Percentiles rank a stretch among this genome's conserved stretches.
Evolutionary conservation across 1,140 invertebrate genomes (phyloP).

Genomic region (Dinothrombium tinctorium): DNA sequence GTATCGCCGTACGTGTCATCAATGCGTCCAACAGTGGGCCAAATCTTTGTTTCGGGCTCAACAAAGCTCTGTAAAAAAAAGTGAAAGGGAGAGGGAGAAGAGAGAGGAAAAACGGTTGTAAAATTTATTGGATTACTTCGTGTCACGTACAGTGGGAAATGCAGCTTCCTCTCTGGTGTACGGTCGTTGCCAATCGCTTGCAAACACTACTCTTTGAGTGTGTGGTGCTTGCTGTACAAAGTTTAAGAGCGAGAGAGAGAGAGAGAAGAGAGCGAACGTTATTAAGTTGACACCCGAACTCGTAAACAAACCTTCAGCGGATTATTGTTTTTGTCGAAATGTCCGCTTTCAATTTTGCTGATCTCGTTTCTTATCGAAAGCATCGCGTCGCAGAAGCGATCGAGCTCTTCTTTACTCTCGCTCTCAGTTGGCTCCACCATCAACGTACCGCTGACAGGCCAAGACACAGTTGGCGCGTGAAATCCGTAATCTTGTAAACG

Average conservation of each 20-base stretch:
- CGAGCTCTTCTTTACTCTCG: slow-evolving; percentile 82
- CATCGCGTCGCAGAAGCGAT: slow-evolving; percentile 83
- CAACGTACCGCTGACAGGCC: slow-evolving; percentile 81
- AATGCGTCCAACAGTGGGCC: slow-evolving; percentile 86
- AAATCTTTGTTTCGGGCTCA: slow-evolving; percentile 62
- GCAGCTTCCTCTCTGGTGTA: slow-evolving; percentile 81
- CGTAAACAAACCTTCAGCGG: slow-evolving; percentile 41
- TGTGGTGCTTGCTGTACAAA: slow-evolving; percentile 65
- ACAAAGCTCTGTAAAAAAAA: slow-evolving; percentile 61
- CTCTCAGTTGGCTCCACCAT: slow-evolving; percentile 99
- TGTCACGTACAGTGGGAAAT: slow-evolving; percentile 59
- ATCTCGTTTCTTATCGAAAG: slow-evolving; percentile 76
- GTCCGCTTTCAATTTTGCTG: slow-evolving; percentile 66
- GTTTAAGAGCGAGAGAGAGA: not conserved
- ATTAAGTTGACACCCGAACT: not conserved
- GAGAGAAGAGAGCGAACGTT: not conserved
- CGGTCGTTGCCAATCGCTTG: slow-evolving; percentile 65
- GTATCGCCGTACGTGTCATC: slow-evolving; percentile 97
- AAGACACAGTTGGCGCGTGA: slow-evolving; percentile 96
- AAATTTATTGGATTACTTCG: slow-evolving; percentile 9
- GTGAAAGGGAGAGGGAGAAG: not conserved
- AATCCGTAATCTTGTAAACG: slow-evolving; percentile 95
- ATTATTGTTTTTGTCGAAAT: slow-evolving; percentile 59
- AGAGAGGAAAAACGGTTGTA: not conserved
- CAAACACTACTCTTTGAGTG: slow-evolving; percentile 60